A percentile compares a stretch with the other conserved stretches of the same genome.
These are phyloP conservation scores for Harpalus rubripes DNA, from an alignment of 2,888 invertebrate species.

Conservation along the genomic window DNA sequence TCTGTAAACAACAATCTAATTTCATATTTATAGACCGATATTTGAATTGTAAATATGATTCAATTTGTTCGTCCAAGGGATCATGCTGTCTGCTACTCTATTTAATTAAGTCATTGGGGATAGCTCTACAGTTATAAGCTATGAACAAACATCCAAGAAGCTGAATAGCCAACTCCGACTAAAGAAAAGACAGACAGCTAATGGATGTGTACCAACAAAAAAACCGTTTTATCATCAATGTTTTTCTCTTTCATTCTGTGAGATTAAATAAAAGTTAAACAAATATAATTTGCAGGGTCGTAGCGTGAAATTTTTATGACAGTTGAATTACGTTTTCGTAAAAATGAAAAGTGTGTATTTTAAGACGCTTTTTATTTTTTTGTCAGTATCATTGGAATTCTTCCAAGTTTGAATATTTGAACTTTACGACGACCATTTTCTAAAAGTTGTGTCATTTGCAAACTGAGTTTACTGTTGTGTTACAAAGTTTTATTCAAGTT, in stretches of 20 bases:
- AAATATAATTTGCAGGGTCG: conserved; percentile 28
- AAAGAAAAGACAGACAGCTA: neutral
- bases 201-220: conserved; percentile 39
- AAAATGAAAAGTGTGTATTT: neutral
- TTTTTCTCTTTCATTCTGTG: conserved; percentile 14
- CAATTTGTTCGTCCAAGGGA: conserved; percentile 1
- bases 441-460: neutral
- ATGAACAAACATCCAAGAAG: neutral
- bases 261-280: conserved; percentile 41
- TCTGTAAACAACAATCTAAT: neutral
- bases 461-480: neutral
- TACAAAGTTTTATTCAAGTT: neutral
- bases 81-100: conserved; percentile 1
- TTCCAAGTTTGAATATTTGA: conserved; percentile 14
- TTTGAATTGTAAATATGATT: conserved; percentile 1
- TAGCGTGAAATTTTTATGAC: conserved; percentile 26
- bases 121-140: neutral
- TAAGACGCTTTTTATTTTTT: neutral
- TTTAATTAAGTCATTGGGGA: conserved; percentile 43
- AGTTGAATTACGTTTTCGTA: conserved; percentile 24
- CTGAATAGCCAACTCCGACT: neutral
- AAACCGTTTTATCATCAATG: conserved; percentile 20
- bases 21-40: neutral
- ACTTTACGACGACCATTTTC: neutral
- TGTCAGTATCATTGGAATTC: conserved; percentile 10